Percentiles rank a stretch among this genome's conserved stretches.
phyloP scores from a whole-genome alignment of 2,888 invertebrate genomes.

The Parnassius mnemosyne region DNA sequence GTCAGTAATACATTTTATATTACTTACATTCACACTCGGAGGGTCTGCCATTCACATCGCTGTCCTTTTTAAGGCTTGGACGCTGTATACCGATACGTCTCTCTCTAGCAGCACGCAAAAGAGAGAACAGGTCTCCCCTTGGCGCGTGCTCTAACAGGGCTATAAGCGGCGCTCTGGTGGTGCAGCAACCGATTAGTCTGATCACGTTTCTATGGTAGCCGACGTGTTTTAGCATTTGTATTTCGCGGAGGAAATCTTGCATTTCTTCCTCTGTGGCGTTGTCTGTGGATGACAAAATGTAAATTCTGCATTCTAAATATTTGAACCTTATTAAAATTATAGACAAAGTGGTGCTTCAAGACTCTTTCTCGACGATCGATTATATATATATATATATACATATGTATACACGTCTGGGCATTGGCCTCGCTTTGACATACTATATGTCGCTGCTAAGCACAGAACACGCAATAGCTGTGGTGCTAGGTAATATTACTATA shows the following conservation, averaged over 20 bases:
- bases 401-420: too few relatives aligned
- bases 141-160: slow-evolving; percentile 90
- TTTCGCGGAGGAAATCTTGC: slow-evolving; percentile 88
- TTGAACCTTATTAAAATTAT: too few relatives aligned
- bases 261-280: slow-evolving; percentile 80
- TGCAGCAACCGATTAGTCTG: slow-evolving; percentile 87
- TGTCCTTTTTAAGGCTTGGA: slow-evolving; percentile 74
- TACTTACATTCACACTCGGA: slow-evolving; percentile 81
- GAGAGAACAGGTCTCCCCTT: slow-evolving; percentile 86
- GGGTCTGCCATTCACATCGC: slow-evolving; percentile 52
- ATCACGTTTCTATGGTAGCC: slow-evolving; percentile 89
- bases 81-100: slow-evolving; percentile 46
- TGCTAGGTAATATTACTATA: too few relatives aligned
- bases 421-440: too few relatives aligned
- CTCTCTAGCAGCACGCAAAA: slow-evolving; percentile 77
- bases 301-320: too few relatives aligned
- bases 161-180: slow-evolving; percentile 83
- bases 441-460: too few relatives aligned
- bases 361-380: too few relatives aligned
- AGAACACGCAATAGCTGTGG: too few relatives aligned
- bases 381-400: too few relatives aligned
- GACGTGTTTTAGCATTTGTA: slow-evolving; percentile 87
- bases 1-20: neutral
- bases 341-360: too few relatives aligned
- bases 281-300: slow-evolving; percentile 49